Evolutionary conservation across 1,140 invertebrate species (phyloP).

Genomic region (Rhagoletis zephyria): DNA sequence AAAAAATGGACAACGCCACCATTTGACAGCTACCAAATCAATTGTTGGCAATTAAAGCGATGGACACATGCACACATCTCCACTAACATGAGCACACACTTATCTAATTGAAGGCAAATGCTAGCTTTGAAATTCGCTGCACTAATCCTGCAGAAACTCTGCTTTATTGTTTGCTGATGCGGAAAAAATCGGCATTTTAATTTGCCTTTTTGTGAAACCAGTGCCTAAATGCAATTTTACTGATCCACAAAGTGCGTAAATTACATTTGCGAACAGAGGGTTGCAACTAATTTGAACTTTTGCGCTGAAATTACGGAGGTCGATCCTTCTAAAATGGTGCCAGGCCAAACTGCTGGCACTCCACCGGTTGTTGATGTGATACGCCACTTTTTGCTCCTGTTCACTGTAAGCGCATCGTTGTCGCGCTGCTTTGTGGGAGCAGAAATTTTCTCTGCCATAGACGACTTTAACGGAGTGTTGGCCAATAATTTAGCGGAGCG

Average conservation of each 20-base stretch:
- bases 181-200: slow-evolving; percentile 2
- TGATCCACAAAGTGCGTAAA: slow-evolving; percentile 43
- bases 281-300: slow-evolving; percentile 36
- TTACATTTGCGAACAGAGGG: slow-evolving; percentile 29
- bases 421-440: slow-evolving; percentile 25
- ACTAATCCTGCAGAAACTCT: slow-evolving; percentile 26
- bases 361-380: neutral
- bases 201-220: neutral
- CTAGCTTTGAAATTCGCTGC: slow-evolving; percentile 12
- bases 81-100: neutral
- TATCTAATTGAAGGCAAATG: slow-evolving; percentile 17
- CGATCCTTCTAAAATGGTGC: slow-evolving; percentile 12
- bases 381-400: neutral
- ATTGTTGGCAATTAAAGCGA: slow-evolving; percentile 52
- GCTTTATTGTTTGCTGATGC: neutral
- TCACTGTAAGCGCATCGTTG: slow-evolving; percentile 46
- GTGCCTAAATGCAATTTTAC: slow-evolving; percentile 42
- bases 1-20: slow-evolving; percentile 26
- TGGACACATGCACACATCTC: neutral
- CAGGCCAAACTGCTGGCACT: neutral
- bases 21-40: slow-evolving; percentile 45
- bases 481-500: slow-evolving; percentile 17
- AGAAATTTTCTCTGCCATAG: slow-evolving; percentile 54
- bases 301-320: slow-evolving; percentile 25
- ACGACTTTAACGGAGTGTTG: slow-evolving; percentile 12